These are phyloP conservation scores for Pteronotus mesoamericanus DNA, from an alignment of 2,797 vertebrate genomes.

Conservation along the genomic window DNA sequence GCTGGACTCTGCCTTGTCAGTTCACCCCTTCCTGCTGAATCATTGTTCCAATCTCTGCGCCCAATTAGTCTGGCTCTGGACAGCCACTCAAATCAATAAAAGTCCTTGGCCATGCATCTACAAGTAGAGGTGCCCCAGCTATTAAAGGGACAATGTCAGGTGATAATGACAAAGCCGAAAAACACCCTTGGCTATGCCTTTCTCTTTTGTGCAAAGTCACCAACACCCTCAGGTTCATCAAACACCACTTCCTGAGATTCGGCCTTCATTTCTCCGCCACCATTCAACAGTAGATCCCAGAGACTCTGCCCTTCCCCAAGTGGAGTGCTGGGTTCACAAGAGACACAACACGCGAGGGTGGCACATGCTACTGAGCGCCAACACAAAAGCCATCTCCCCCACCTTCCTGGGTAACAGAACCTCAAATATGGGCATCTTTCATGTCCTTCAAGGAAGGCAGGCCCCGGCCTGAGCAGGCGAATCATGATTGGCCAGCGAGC, in stretches of 20 bases:
- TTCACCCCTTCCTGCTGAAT: slow-evolving; percentile 66
- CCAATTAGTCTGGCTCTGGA: slow-evolving; percentile 69
- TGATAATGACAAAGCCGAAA: slow-evolving; percentile 70
- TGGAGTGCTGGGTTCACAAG: background rate
- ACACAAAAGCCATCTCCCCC: background rate
- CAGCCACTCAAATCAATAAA: slow-evolving; percentile 71
- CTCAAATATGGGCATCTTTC: background rate
- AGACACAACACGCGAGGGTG: background rate
- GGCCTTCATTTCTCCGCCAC: background rate
- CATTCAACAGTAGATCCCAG: background rate
- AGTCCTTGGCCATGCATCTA: slow-evolving; percentile 55
- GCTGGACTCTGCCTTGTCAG: background rate
- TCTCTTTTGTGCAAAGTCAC: slow-evolving; percentile 65
- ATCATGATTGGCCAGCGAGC: background rate
- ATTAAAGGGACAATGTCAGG: slow-evolving; percentile 50
- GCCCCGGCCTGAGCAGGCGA: background rate
- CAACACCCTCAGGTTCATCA: background rate
- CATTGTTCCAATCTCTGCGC: slow-evolving; percentile 56
- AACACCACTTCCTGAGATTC: background rate
- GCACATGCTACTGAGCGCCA: background rate
- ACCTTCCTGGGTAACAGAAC: background rate
- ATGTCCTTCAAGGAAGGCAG: background rate
- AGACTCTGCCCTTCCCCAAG: background rate
- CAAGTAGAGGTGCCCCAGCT: slow-evolving; percentile 62
- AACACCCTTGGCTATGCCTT: slow-evolving; percentile 25